A percentile compares a stretch with the other conserved stretches of the same genome.
Conservation (phyloP, 2,888 invertebrate genomes). For the Corythucha ciliata region DNA sequence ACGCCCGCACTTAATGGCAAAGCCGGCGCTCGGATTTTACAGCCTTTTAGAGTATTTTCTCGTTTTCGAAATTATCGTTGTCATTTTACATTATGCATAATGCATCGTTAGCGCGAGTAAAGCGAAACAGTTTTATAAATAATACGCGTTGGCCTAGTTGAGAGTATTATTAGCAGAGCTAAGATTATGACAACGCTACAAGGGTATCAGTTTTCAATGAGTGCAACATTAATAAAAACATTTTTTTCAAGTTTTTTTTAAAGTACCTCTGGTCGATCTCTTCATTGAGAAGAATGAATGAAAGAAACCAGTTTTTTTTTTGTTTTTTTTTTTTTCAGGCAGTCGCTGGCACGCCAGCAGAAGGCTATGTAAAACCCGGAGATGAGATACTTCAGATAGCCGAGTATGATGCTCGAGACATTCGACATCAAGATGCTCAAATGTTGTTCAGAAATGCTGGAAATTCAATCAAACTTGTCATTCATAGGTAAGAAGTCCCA, state of each 20-base stretch:
- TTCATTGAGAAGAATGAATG: too few relatives aligned
- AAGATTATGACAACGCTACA: too few relatives aligned
- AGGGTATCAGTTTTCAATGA: conserved; percentile 21
- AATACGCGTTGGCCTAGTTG: too few relatives aligned
- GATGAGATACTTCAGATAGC: conserved; percentile 85
- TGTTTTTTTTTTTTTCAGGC: conserved; percentile 54
- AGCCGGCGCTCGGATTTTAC: too few relatives aligned
- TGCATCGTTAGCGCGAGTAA: too few relatives aligned
- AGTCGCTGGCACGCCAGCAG: conserved; percentile 74
- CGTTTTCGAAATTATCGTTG: too few relatives aligned
- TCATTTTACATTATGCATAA: too few relatives aligned
- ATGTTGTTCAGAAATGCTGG: conserved; percentile 74
- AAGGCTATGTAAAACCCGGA: conserved; percentile 73
- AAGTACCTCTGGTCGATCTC: conserved; percentile 8
- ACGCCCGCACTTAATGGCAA: too few relatives aligned
- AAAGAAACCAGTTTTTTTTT: neutral
- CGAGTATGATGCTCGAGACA: conserved; percentile 76
- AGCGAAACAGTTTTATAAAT: too few relatives aligned
- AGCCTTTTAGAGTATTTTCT: too few relatives aligned
- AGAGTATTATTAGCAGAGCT: too few relatives aligned
- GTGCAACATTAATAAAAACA: conserved; percentile 1
- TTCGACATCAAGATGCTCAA: conserved; percentile 86
- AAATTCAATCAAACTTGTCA: conserved; percentile 66
- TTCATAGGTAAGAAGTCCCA: conserved; percentile 83
- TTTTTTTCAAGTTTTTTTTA: neutral